Evolutionary conservation across 2,113 vertebrate species (phyloP), one percentile per base, ranked within the genome.

Genomic region (Cyanistes caeruleus): DNA sequence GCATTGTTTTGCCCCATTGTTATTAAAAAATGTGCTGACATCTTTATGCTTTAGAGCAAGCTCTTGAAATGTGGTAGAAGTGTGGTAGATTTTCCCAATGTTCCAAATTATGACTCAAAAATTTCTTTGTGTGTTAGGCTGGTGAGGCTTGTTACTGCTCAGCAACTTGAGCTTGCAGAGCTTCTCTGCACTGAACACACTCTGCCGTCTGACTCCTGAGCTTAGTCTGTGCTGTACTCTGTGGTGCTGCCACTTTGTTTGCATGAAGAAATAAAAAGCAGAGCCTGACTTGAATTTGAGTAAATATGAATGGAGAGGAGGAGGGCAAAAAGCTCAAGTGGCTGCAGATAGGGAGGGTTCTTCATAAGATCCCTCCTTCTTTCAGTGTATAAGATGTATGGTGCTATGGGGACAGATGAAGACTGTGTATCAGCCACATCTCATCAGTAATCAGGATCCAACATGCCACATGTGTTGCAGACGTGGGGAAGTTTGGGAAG

Each of bases 21-120:
- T 94, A 92, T 79, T 70, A 85, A 87, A 90, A 91, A 65, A 83
- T 49, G 49, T 95, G 84, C 75, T 97, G 91, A 94, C 68, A 85
- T 90, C 48, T 90, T 94, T 82, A 87, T 0, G 8, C 58, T 89
- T 92, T 83, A 56, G 30, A 91, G 23, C 41, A 94, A 76, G 70
- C 39, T 84, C 74, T 90, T 96, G 85, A 96, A 95, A 96, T 94
- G 67, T 97, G 46, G 60, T 72, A 81, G 60, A 83, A 80, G 43
- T 67, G 65, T 84, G 62, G 63, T 41, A 85, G 63, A 65, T 88
- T 92, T 91, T 80, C 25, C 23, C 59, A 63, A 3, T 65, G 52
- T 91, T 76, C 33, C 63, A 59, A 74, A 69, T 65, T 79, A 51
- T 35, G 39, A 56, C 23, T 85, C 39, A 87, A 81, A 93, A 70